Evolutionary conservation across 2,797 vertebrate genomes (phyloP).

Genomic region (Anguilla marmorata): DNA sequence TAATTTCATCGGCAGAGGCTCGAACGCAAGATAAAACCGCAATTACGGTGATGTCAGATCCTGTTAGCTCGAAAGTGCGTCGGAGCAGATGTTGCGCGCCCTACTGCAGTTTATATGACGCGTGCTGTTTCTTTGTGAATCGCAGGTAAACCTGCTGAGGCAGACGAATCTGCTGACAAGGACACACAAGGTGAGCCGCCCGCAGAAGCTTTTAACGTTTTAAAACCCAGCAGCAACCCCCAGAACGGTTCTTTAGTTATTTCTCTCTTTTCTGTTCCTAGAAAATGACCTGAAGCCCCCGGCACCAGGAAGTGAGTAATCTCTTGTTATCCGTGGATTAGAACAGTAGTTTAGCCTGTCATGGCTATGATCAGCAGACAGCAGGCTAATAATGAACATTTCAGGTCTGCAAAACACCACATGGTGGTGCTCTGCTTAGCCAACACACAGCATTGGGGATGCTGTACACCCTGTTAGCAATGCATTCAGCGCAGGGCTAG

Average conservation of each 20-base stretch:
- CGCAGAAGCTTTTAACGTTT: background rate
- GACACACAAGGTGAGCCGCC: constrained; percentile 30
- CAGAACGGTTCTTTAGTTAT: background rate
- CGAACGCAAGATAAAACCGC: background rate
- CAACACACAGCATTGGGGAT: background rate
- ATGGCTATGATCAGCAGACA: background rate
- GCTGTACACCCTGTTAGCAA: background rate
- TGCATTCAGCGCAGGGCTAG: background rate
- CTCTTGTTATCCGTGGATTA: background rate
- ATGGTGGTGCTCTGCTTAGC: constrained; percentile 14
- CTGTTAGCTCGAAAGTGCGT: constrained; percentile 19
- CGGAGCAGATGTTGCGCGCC: background rate
- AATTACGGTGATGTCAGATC: constrained; percentile 22
- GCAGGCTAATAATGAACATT: background rate
- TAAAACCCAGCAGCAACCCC: too few relatives aligned
- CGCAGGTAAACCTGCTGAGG: constrained; percentile 32
- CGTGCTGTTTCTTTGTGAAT: background rate
- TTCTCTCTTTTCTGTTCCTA: constrained; percentile 17
- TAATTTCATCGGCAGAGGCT: constrained; percentile 14
- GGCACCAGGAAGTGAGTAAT: constrained; percentile 41
- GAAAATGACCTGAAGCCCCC: constrained; percentile 32
- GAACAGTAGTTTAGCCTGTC: background rate
- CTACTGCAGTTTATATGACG: background rate
- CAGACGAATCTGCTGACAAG: constrained; percentile 5
- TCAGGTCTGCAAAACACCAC: constrained; percentile 4